Percentiles rank a stretch among this genome's conserved stretches.
These are phyloP conservation scores for Apodemus sylvaticus DNA, from an alignment of 2,113 vertebrate genomes.

Conservation along the genomic window DNA sequence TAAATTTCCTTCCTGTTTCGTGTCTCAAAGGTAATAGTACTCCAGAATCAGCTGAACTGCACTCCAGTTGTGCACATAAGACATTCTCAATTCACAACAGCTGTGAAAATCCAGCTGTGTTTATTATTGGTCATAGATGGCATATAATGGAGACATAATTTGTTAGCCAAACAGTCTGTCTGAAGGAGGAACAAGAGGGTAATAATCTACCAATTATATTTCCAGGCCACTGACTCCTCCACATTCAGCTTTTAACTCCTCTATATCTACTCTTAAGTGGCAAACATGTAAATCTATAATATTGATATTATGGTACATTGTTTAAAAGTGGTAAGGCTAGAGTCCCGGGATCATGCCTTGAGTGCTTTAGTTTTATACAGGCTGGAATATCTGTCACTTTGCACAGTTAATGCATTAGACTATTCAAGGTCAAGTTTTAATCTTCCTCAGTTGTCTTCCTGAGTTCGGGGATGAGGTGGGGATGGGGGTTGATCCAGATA, in stretches of 20 bases:
- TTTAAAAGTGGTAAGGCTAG: neutral
- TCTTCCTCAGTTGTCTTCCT: neutral
- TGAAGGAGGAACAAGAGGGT: neutral
- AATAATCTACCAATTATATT: constrained; percentile 17
- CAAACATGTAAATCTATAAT: neutral
- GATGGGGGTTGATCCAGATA: neutral
- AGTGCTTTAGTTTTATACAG: neutral
- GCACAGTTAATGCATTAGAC: neutral
- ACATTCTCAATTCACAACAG: neutral
- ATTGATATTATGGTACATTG: neutral
- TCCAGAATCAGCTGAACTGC: neutral
- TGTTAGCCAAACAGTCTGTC: neutral
- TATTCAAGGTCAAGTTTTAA: neutral
- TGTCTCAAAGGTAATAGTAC: neutral
- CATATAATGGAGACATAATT: neutral
- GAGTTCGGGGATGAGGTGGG: neutral
- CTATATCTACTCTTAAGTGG: neutral
- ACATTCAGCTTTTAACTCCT: neutral
- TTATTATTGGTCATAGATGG: neutral
- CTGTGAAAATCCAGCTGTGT: neutral
- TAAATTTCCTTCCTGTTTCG: neutral
- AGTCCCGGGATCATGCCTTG: neutral
- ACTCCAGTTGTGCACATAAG: neutral
- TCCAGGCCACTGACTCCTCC: neutral
- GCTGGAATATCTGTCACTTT: neutral